Evolutionary conservation across 2,888 invertebrate species (phyloP), one percentile per base, ranked within the genome.

Genomic region (Orgyia antiqua): DNA sequence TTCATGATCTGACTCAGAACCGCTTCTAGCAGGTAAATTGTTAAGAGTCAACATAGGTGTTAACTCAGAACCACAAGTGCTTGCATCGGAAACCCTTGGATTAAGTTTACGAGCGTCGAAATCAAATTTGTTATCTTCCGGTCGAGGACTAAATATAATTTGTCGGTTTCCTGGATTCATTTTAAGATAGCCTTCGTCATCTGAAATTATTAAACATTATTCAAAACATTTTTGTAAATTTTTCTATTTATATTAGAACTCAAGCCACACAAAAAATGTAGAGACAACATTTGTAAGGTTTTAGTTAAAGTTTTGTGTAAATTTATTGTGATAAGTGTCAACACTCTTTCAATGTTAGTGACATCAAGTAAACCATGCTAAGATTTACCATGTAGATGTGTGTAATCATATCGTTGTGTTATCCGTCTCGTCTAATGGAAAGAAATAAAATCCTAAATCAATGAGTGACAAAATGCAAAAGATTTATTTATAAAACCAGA

Each of bases 121-220:
- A 44, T 87, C 79, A 50, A 90, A 90, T 38, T 83, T 78, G 2
- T 74, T 70, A 3, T 67, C 67, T 2, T 63, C 62, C 1, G 67
- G 47, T 36, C 89, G 76, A 1, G 91, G 89, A 58, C 89, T 90
- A 65, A 89, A 90, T 54, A 89, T 83, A 15, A 63, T 71, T 26
- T 60, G 68, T 28, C 59, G 68, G n/a, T 60, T 54, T 2, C 72
- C 62, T 1, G 89, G 86, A 49, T 87, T 89, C 90, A 91, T 91
- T 58, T 89, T 88, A 31, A 91, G 71, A 58, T 92, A 91, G 10
- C 89, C 90, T 33, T 88, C 84, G 25, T 78, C 78, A 40, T 83
- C 76, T 71, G 76, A 32, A 77, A 79, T 39, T 15, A 10, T 19
- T 18, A 7, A 13, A 11, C 20, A 20, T 20, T 20, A 4, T 9